phyloP scores from a whole-genome alignment of 2,113 vertebrate species.

The Mirounga angustirostris region DNA sequence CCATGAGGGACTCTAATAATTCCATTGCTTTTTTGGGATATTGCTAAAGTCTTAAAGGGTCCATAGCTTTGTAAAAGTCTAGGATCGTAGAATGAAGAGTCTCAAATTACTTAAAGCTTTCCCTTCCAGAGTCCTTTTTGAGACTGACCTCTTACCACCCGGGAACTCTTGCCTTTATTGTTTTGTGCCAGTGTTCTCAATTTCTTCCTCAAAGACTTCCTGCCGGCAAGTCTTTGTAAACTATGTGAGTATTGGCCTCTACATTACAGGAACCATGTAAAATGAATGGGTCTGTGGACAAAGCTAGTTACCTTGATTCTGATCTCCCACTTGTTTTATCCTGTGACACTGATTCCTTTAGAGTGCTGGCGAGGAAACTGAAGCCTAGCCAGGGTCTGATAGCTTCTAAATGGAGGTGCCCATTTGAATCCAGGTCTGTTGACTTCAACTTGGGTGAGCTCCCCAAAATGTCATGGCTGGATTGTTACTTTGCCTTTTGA shows the following conservation, averaged over 20 bases:
- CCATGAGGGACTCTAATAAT: background rate
- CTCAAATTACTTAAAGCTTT: background rate
- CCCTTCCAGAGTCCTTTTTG: background rate
- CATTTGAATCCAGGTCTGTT: background rate
- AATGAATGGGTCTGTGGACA: background rate
- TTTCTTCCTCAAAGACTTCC: background rate
- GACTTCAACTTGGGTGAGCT: background rate
- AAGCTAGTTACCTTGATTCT: background rate
- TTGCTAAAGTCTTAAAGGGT: background rate
- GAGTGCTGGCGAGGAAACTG: background rate
- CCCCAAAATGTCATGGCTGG: background rate
- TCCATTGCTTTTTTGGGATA: background rate
- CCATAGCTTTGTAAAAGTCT: background rate
- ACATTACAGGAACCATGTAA: background rate
- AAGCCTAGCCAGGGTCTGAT: background rate
- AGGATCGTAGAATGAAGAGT: background rate
- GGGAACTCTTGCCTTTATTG: background rate
- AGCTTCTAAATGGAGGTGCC: background rate
- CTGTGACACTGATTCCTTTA: background rate
- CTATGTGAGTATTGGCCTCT: background rate
- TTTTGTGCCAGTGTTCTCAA: background rate
- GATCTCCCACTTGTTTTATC: background rate
- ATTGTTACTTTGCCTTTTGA: background rate
- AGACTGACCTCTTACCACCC: background rate
- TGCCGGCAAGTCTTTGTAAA: background rate